Base-by-base conservation (phyloP, 2,888 invertebrate species). In the Drosophila borealis region DNA sequence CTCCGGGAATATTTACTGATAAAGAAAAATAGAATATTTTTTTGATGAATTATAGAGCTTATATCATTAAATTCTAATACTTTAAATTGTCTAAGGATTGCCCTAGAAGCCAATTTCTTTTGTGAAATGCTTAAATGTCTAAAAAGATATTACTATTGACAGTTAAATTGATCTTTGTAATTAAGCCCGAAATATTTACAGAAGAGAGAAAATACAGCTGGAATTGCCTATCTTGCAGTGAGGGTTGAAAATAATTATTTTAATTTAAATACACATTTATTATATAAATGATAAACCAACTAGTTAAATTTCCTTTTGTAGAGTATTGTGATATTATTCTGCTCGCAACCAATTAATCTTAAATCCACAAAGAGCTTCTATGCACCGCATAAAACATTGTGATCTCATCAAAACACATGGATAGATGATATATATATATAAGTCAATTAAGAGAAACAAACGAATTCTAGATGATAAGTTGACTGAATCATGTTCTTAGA, bases 401-500 rank as follows among this genome's bases (percentile, higher is more conserved):
- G 14, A 44, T 50, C 29, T 25, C 36, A 62, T 33, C 42, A 44
- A 10, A 41, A 36, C 6, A 41, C 33, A 10, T 10, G 13, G 11
- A 11, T 14, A 64, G 1, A 17, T 17, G 17, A 17, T 2, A 17
- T 17, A 17, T 1, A 17, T 17, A 17, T 17, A 17, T 46, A 17
- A 42, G 41, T 25, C 41, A 50, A 41, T 54, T 50, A 45, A 19
- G n/a, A 19, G 19, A n/a, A 50, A 50, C 13, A 55, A n/a, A 21
- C 25, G 10, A 45, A 44, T 25, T 42, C 2, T 4, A 29, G n/a
- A 21, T 46, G 34, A 37, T 37, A 48, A 9, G 17, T n/a, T 9
- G 14, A 34, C 10, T 65, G 19, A 60, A 54, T 57, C 48, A 70
- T 37, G 48, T 46, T 63, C 39, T 9, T 19, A 39, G 9, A 42